A percentile compares a stretch with the other conserved stretches of the same genome.
These are phyloP conservation scores for Conops quadrifasciatus DNA, from an alignment of 2,888 invertebrate species.

Conservation along the genomic window DNA sequence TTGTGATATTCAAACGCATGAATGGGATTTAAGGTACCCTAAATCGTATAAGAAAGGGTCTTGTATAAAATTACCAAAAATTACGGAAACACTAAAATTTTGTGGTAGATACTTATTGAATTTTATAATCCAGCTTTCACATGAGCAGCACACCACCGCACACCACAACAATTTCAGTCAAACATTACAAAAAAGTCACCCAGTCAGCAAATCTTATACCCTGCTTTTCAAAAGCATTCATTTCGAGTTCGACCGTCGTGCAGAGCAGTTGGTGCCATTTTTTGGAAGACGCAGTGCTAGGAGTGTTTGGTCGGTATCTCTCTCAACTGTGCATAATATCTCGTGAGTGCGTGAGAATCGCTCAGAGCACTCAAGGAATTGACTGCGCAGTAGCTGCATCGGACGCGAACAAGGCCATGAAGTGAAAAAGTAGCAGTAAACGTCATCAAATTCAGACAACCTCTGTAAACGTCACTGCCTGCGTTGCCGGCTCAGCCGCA, in stretches of 20 bases:
- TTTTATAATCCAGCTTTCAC: neutral
- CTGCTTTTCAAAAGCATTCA: slow-evolving; percentile 20
- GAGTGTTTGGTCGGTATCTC: neutral
- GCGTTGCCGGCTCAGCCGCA: slow-evolving; percentile 34
- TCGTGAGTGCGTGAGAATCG: slow-evolving; percentile 7
- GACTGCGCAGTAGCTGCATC: slow-evolving; percentile 3
- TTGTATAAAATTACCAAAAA: no score
- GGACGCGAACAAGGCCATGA: slow-evolving; percentile 16
- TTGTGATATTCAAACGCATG: no score
- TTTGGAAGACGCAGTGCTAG: neutral
- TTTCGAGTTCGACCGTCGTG: slow-evolving; percentile 33
- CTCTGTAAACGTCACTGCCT: slow-evolving; percentile 34
- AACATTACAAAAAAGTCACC: slow-evolving; percentile 6
- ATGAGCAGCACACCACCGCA: slow-evolving; percentile 5
- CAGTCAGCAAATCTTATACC: neutral
- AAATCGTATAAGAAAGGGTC: no score
- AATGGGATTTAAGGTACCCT: no score
- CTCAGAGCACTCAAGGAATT: neutral
- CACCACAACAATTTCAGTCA: slow-evolving; percentile 10
- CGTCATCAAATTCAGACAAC: slow-evolving; percentile 10
- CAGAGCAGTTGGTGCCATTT: slow-evolving; percentile 18
- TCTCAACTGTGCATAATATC: slow-evolving; percentile 22
- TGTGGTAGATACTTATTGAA: no score
- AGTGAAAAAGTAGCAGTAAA: slow-evolving; percentile 16
- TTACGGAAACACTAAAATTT: no score